These are phyloP conservation scores for Capromys pilorides DNA, from an alignment of 2,797 vertebrate genomes.

Conservation along the genomic window DNA sequence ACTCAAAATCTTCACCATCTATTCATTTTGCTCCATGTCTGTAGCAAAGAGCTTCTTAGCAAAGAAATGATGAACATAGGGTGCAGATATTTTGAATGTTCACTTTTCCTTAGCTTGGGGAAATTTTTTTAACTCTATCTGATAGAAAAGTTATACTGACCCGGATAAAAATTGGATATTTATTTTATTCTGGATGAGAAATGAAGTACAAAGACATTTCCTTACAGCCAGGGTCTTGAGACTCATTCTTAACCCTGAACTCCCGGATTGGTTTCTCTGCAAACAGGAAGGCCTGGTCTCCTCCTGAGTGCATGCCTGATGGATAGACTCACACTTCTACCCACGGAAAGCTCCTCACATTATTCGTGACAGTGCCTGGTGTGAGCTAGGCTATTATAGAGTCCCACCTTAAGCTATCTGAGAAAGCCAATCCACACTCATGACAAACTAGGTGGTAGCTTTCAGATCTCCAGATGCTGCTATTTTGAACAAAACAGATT, in stretches of 20 bases:
- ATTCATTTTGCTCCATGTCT: not conserved
- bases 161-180: constrained; percentile 1
- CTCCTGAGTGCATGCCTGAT: not conserved
- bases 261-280: constrained; percentile 39
- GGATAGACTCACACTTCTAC: not conserved
- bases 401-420: not conserved
- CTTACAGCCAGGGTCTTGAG: not conserved
- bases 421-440: constrained; percentile 23
- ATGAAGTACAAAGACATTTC: constrained; percentile 27
- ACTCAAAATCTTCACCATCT: not conserved
- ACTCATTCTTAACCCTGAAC: not conserved
- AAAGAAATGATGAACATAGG: not conserved
- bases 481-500: not conserved
- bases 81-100: not conserved
- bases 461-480: not conserved
- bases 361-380: not conserved
- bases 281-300: not conserved
- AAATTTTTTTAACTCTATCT: constrained; percentile 46
- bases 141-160: constrained; percentile 45
- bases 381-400: not conserved
- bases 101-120: constrained; percentile 7
- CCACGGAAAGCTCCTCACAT: not conserved
- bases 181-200: constrained; percentile 55
- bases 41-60: not conserved
- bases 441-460: not conserved